Evolutionary conservation across 2,113 vertebrate species (phyloP).

Genomic region (Otocyon megalotis): DNA sequence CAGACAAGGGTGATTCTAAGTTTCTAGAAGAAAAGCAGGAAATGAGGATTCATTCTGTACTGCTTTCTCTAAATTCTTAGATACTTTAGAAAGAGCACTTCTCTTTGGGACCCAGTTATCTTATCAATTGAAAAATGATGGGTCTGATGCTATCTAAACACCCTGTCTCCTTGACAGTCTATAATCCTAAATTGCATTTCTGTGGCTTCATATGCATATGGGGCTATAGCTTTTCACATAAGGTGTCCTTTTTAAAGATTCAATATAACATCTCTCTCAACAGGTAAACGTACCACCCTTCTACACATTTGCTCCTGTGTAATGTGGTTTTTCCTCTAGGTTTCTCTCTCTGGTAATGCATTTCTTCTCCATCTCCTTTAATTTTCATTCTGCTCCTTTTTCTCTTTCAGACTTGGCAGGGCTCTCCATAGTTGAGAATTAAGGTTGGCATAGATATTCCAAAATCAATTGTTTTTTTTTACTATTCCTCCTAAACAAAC

Average conservation of each 20-base stretch:
- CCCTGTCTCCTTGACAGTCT: background rate
- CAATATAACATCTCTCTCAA: background rate
- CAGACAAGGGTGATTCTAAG: background rate
- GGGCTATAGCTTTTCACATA: background rate
- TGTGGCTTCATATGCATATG: background rate
- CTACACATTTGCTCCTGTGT: background rate
- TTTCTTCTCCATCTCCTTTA: conserved; percentile 32
- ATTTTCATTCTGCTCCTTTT: background rate
- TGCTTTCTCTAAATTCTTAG: background rate
- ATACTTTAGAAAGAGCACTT: background rate
- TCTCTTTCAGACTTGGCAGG: background rate
- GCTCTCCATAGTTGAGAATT: background rate
- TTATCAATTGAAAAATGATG: background rate
- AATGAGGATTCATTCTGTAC: background rate
- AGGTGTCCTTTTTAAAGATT: background rate
- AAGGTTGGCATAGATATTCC: conserved; percentile 14
- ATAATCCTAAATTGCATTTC: background rate
- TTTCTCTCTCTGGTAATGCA: background rate
- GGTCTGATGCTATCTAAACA: fast-evolving
- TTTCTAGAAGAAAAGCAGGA: background rate
- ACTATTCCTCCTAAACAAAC: background rate
- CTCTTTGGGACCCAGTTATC: no score
- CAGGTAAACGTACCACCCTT: background rate
- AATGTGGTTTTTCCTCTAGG: background rate
- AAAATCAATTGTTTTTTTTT: conserved; percentile 65